A percentile compares a stretch with the other conserved stretches of the same genome.
Conservation (phyloP, 2,888 invertebrate species). For the Tetragonula carbonaria region DNA sequence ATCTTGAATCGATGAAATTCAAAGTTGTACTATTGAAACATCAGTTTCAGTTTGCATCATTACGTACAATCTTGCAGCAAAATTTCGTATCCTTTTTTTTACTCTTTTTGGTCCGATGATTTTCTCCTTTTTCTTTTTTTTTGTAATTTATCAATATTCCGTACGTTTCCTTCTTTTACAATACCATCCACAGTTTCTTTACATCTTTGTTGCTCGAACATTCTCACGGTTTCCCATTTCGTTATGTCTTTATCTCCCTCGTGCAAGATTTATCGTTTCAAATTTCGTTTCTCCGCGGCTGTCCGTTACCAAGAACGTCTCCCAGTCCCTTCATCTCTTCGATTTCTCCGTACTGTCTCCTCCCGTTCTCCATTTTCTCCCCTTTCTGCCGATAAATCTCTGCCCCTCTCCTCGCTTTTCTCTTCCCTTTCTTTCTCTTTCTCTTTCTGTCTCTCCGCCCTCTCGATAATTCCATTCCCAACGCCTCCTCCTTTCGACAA, state of each 20-base stretch:
- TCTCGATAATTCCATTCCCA: constrained; percentile 18
- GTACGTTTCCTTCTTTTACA: not conserved
- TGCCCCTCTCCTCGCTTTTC: not conserved
- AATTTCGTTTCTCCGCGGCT: not conserved
- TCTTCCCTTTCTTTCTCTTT: not conserved
- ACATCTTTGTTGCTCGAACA: not conserved
- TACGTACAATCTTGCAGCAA: too few relatives aligned
- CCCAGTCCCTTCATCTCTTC: constrained; percentile 50
- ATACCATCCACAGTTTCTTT: constrained; percentile 1
- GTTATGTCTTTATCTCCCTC: not conserved
- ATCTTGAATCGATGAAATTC: too few relatives aligned
- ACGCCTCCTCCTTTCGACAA: constrained; percentile 11
- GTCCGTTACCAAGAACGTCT: constrained; percentile 7
- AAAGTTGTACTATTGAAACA: too few relatives aligned
- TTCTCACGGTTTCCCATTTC: constrained; percentile 2
- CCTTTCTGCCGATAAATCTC: constrained; percentile 36
- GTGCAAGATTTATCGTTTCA: not conserved
- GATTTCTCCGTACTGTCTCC: constrained; percentile 26
- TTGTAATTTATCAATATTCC: not conserved
- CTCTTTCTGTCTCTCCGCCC: constrained; percentile 11
- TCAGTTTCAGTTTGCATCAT: too few relatives aligned
- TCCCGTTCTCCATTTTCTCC: constrained; percentile 38
- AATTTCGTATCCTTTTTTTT: too few relatives aligned
- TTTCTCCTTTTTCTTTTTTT: too few relatives aligned
- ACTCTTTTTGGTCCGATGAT: not conserved